Conservation (phyloP, 2,888 invertebrate genomes). For the Rhagonycha fulva region DNA sequence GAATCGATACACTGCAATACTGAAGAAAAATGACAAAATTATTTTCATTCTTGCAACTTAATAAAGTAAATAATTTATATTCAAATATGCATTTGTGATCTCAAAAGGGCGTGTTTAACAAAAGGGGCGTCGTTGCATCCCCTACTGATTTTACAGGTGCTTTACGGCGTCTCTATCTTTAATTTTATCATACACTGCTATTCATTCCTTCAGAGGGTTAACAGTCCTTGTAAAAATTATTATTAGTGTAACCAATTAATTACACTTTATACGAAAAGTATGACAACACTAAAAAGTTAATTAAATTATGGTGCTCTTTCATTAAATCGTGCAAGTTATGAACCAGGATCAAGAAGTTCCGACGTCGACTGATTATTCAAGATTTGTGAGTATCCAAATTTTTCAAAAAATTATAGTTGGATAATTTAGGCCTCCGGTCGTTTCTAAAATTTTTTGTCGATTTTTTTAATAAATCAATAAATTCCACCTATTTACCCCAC, state of each 20-base stretch:
- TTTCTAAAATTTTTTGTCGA: not conserved
- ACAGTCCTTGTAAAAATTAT: not conserved
- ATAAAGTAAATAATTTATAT: slow-evolving; percentile 34
- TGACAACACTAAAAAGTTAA: not conserved
- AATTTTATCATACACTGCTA: slow-evolving; percentile 9
- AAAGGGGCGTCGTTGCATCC: slow-evolving; percentile 47
- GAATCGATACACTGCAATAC: not conserved
- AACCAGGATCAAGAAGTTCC: slow-evolving; percentile 55
- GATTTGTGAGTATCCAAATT: slow-evolving; percentile 48
- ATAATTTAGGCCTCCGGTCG: not conserved
- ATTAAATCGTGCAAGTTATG: slow-evolving; percentile 42
- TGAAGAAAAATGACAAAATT: not conserved
- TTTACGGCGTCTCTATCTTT: not conserved
- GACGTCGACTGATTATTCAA: slow-evolving; percentile 48
- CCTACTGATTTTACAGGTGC: slow-evolving; percentile 18
- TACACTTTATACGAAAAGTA: not conserved
- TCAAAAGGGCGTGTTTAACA: slow-evolving; percentile 46
- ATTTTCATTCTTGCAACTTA: slow-evolving; percentile 23
- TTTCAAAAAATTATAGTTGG: not conserved
- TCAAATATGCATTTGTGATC: slow-evolving; percentile 37
- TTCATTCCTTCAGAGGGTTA: not conserved
- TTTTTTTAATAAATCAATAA: not conserved
- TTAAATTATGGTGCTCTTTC: slow-evolving; percentile 24
- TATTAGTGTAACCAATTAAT: not conserved
- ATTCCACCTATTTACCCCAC: not conserved